Percentiles rank a stretch among this genome's conserved stretches.
Evolutionary conservation across 2,113 vertebrate genomes (phyloP).

Genomic region (Thoracochromis brauschi): DNA sequence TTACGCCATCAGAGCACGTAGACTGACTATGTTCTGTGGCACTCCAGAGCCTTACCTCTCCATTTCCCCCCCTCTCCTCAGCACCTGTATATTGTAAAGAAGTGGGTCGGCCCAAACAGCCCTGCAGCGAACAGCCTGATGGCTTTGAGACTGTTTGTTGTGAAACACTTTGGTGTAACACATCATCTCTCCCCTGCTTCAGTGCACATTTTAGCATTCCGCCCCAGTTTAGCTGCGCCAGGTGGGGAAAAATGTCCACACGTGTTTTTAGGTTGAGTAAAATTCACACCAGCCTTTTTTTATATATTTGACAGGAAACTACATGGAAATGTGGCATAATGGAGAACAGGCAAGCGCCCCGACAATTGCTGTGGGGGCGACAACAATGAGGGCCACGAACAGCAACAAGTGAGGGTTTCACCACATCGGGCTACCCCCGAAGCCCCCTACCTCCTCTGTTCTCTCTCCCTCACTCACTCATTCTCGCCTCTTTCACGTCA

Average conservation of each 20-base stretch:
- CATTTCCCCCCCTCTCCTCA: constrained; percentile 7
- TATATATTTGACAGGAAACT: constrained; percentile 61
- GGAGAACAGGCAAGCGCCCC: constrained; percentile 37
- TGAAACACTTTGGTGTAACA: constrained; percentile 64
- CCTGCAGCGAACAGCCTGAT: constrained; percentile 38
- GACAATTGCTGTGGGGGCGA: constrained; percentile 34
- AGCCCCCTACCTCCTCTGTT: not conserved
- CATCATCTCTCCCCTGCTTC: constrained; percentile 35
- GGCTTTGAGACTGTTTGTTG: constrained; percentile 55
- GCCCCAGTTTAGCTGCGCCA: constrained; percentile 22
- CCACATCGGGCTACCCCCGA: constrained; percentile 1
- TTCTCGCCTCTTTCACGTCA: not conserved
- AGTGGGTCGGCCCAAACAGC: constrained; percentile 25
- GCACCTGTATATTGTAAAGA: constrained; percentile 74
- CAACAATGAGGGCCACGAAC: not conserved
- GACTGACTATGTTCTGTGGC: constrained; percentile 33
- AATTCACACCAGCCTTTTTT: constrained; percentile 67
- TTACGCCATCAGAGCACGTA: constrained; percentile 63
- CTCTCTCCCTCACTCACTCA: not conserved
- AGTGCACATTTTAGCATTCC: constrained; percentile 37
- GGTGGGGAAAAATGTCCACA: constrained; percentile 51
- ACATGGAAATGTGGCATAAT: constrained; percentile 54
- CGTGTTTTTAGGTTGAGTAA: constrained; percentile 63
- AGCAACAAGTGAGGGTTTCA: constrained; percentile 15
- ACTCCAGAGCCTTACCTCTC: constrained; percentile 35